Evolutionary conservation across 2,888 invertebrate species (phyloP).

Genomic region (Andricus curvator): DNA sequence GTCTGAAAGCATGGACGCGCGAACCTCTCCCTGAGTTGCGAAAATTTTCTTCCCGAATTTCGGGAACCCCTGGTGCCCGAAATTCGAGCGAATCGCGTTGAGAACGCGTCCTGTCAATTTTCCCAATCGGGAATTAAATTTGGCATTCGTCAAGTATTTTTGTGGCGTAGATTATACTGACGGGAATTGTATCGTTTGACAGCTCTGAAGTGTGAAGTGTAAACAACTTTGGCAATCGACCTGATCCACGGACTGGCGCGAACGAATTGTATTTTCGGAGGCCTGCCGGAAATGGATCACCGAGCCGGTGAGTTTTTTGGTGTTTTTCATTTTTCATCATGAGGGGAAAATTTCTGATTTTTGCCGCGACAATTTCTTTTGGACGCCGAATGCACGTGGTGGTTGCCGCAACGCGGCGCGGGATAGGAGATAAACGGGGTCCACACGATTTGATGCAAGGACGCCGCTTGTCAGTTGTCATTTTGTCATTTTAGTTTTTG

Average conservation of each 20-base stretch:
- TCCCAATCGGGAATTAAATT: background rate
- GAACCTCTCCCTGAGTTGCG: background rate
- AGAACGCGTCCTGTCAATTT: background rate
- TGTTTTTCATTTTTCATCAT: background rate
- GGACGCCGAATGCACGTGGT: constrained; percentile 31
- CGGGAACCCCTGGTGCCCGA: background rate
- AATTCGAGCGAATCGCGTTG: background rate
- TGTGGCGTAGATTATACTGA: background rate
- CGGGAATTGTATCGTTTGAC: background rate
- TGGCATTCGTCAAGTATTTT: background rate
- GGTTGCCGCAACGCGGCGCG: constrained; percentile 34
- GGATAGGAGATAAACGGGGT: constrained; percentile 16
- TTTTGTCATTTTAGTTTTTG: constrained; percentile 17
- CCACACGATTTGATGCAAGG: background rate
- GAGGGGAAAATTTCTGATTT: background rate
- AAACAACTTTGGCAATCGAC: constrained; percentile 55
- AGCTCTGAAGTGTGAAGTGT: constrained; percentile 62
- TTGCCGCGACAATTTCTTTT: constrained; percentile 11
- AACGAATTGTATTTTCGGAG: constrained; percentile 57
- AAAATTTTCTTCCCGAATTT: background rate
- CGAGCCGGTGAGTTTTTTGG: constrained; percentile 62
- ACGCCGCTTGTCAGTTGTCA: constrained; percentile 34
- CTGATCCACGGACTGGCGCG: constrained; percentile 59
- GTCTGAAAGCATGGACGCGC: constrained; percentile 39
- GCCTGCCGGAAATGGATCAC: constrained; percentile 64